Conservation (phyloP, 2,888 invertebrate species). For the Dolomedes plantarius region DNA sequence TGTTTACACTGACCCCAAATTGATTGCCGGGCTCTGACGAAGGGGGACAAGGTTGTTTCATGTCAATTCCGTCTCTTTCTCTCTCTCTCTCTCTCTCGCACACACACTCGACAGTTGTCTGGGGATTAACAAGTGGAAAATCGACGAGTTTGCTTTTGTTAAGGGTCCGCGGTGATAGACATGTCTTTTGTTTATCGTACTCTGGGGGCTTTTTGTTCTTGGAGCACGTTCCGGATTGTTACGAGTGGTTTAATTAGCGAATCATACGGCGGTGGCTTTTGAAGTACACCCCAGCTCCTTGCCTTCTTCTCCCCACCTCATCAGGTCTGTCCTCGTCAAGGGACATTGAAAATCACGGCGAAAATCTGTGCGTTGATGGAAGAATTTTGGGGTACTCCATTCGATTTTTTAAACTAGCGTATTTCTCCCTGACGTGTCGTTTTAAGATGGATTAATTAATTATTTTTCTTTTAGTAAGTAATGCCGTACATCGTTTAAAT, state of each 20-base stretch:
- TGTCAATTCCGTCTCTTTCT: not conserved
- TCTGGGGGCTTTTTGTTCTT: not conserved
- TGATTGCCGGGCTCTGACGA: not conserved
- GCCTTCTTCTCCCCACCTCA: too few relatives aligned
- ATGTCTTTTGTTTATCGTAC: not conserved
- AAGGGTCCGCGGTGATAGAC: not conserved
- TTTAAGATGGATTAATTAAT: too few relatives aligned
- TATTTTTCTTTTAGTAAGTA: too few relatives aligned
- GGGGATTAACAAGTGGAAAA: slow-evolving; percentile 29
- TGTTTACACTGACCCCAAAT: slow-evolving; percentile 10
- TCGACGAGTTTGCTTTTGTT: not conserved
- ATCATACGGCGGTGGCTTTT: not conserved
- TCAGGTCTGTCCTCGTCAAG: not conserved
- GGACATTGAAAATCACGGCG: too few relatives aligned
- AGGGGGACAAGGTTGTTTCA: slow-evolving; percentile 29
- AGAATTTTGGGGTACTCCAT: too few relatives aligned
- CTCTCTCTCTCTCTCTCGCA: too few relatives aligned
- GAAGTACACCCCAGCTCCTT: not conserved
- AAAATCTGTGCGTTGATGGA: too few relatives aligned
- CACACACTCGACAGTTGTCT: slow-evolving; percentile 4
- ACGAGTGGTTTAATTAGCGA: not conserved
- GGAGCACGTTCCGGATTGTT: not conserved
- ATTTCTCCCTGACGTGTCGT: too few relatives aligned
- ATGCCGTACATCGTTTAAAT: too few relatives aligned
- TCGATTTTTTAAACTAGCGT: too few relatives aligned